Evolutionary conservation across 2,113 vertebrate genomes (phyloP), one percentile per base, ranked within the genome.

Genomic region (Cyanoderma ruficeps): DNA sequence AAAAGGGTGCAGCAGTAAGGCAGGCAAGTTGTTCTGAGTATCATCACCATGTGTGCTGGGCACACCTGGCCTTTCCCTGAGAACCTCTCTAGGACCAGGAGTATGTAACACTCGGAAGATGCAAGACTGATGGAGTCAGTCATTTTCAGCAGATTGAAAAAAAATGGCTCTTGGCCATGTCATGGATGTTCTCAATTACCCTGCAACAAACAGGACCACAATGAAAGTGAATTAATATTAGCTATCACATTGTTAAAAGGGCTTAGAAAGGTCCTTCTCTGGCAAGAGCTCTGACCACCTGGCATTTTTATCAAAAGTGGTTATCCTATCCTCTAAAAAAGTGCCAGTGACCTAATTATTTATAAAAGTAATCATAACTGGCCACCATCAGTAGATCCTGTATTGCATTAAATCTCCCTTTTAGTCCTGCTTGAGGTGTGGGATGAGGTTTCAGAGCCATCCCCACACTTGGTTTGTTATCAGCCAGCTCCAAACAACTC

Each of bases 51-150:
- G 18, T 47, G 41, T 72, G 63, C 23, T 53, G 31, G 88, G 35
- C 30, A 91, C 50, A 61, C 39, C 75, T 59, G 75, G 61, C 37
- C 78, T 85, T 55, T 47, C 21, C 79, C 37, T 15, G 75, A 90
- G 87, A 93, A 68, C 46, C 27, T 72, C 10, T 70, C 39, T 33
- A 37, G 47, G n/a, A 76, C 35, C 59, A 41, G 59, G 47, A 83
- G 52, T 18, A 33, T 0, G 0, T 15, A 63, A 53, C 24, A 55
- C 46, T 30, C 41, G 0, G 0, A 37, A 71, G 80, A 30, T 19
- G 33, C 76, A 69, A 80, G 55, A 59, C 2, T 17, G 55, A 55
- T 18, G 37, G 37, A 86, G 18, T n/a, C n/a, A n/a, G n/a, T n/a
- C n/a, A 37, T 57, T 85, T 84, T 69, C 84, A 69, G 70, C 31